phyloP scores from a whole-genome alignment of 2,888 invertebrate genomes.

The Aporophyla lueneburgensis region DNA sequence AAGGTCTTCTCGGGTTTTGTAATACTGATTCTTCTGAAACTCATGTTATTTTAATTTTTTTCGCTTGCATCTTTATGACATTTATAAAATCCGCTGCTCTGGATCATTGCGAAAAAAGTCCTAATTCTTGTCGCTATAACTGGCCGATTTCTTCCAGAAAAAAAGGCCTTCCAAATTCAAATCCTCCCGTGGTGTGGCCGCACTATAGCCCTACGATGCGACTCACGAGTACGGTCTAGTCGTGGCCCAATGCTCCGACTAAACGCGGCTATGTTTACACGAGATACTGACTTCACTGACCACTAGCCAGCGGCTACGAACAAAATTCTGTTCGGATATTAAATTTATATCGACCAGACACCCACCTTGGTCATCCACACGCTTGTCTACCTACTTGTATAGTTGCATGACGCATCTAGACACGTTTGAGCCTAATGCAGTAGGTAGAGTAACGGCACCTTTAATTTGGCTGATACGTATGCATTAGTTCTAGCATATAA shows the following conservation, averaged over 20 bases:
- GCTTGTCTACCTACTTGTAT: conserved; percentile 5
- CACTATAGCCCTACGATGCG: conserved; percentile 62
- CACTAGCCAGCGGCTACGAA: conserved; percentile 79
- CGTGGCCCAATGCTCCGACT: conserved; percentile 72
- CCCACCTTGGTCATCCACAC: conserved; percentile 47
- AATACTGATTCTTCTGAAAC: not conserved
- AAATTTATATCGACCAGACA: conserved; percentile 76
- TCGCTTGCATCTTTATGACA: not conserved
- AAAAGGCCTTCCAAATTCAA: conserved; percentile 22
- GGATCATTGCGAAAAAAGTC: not conserved
- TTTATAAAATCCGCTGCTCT: not conserved
- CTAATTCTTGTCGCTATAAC: not conserved
- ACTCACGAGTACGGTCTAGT: conserved; percentile 68
- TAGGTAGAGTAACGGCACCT: conserved; percentile 33
- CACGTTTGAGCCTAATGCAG: not conserved
- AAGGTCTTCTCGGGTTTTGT: not conserved
- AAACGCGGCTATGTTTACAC: conserved; percentile 83
- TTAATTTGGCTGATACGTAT: conserved; percentile 17
- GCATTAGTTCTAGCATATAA: not conserved
- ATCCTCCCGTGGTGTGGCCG: conserved; percentile 64
- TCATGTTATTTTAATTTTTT: no score
- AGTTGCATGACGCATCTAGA: conserved; percentile 36
- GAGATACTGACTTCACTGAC: conserved; percentile 72
- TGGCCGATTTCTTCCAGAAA: not conserved
- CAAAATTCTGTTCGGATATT: conserved; percentile 80